Percentiles rank a stretch among this genome's conserved stretches.
Evolutionary conservation across 2,797 vertebrate species (phyloP).

Genomic region (Cygnus olor): DNA sequence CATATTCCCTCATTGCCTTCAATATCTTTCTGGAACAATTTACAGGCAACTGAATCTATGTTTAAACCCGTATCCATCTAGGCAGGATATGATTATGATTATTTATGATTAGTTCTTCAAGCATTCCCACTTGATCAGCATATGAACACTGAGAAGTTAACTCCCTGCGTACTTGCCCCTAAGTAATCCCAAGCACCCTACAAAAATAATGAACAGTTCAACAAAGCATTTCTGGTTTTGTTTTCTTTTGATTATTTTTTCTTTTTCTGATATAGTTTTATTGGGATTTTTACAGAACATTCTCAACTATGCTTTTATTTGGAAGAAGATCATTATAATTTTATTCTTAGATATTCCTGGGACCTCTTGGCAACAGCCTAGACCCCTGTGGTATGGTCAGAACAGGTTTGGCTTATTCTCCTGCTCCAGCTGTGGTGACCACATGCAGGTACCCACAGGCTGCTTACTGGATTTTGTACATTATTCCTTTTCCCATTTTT

Average conservation of each 20-base stretch:
- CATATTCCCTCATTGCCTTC: slow-evolving; percentile 39
- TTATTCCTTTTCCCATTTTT: background rate
- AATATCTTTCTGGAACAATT: slow-evolving; percentile 52
- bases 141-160: slow-evolving; percentile 14
- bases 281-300: background rate
- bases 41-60: slow-evolving; percentile 30
- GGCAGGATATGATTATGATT: slow-evolving; percentile 59
- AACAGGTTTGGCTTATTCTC: background rate
- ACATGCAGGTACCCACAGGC: rapidly evolving
- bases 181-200: background rate
- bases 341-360: background rate
- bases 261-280: background rate
- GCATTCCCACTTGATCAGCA: slow-evolving; percentile 6
- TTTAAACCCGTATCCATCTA: slow-evolving; percentile 50
- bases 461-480: background rate
- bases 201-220: background rate
- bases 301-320: background rate
- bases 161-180: background rate
- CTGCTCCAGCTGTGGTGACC: background rate
- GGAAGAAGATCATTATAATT: background rate
- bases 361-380: background rate
- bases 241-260: background rate
- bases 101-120: slow-evolving; percentile 59
- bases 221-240: background rate
- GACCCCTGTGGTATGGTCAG: background rate